Evolutionary conservation across 2,797 vertebrate genomes (phyloP).

Genomic region (Gila robusta): DNA sequence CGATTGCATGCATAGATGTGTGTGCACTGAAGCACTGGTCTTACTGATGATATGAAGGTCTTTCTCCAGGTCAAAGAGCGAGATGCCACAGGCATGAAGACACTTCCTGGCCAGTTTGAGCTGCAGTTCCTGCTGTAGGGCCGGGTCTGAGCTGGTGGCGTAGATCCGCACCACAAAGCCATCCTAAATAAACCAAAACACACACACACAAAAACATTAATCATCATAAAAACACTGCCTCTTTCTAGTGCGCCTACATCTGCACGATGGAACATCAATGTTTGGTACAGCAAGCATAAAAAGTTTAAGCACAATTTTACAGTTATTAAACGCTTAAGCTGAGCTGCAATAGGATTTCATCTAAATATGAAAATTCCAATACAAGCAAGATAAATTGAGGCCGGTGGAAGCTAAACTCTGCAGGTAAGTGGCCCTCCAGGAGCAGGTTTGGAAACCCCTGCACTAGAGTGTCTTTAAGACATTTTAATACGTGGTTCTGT

Average conservation of each 20-base stretch:
- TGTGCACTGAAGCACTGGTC: slow-evolving; percentile 59
- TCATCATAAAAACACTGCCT: background rate
- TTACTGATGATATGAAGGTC: slow-evolving; percentile 99
- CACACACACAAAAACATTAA: slow-evolving; percentile 12
- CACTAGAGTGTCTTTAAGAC: background rate
- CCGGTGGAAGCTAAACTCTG: background rate
- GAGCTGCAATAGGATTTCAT: background rate
- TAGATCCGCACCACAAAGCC: slow-evolving; percentile 99
- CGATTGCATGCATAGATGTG: background rate
- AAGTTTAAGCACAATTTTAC: background rate
- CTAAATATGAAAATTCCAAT: background rate
- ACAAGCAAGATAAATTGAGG: background rate
- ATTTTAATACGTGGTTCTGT: background rate
- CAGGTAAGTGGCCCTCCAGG: background rate
- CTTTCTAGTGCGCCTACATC: background rate
- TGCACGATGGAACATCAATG: background rate
- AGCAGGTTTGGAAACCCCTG: background rate
- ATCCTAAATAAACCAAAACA: slow-evolving; percentile 80
- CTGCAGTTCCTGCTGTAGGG: slow-evolving; percentile 96
- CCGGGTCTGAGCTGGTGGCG: slow-evolving; percentile 93
- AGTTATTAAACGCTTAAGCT: background rate
- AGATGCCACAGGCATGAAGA: slow-evolving; percentile 97
- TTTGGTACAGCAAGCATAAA: background rate
- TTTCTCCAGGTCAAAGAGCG: slow-evolving; percentile 97
- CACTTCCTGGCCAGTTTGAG: slow-evolving; percentile 98